Evolutionary conservation across 1,140 invertebrate species (phyloP), one percentile per base, ranked within the genome.

Genomic region (Drusus annulatus): DNA sequence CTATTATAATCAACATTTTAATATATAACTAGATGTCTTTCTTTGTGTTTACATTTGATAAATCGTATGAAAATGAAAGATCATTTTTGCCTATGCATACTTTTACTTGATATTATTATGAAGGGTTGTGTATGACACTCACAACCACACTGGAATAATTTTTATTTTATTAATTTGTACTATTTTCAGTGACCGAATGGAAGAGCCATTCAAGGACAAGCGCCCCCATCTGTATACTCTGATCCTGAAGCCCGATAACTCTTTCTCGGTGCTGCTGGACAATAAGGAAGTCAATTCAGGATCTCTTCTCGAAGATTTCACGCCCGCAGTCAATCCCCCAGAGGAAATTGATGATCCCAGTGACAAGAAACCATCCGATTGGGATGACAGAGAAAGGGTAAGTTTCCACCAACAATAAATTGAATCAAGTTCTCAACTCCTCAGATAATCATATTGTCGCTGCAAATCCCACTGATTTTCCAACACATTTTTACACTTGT

Each of bases 381-480:
- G 98, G 98, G 98, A 99, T 88, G 98, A 99, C 84, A 92, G 96
- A 82, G 98, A 99, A 88, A 98, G 97, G 87, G 89, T 91, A 74
- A 16, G 52, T 79, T 65, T 73, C 36, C 10, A 45, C 10, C 8
- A 36, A 36, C 5, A 36, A 7, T 36, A 0, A 36, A 36, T 36
- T 36, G 0, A 45, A 45, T 45, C 36, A 45, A 36, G 10, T 45
- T 45, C 36, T 45, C 13, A 13, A 45, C 36, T 45, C 8, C 36
- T 45, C 36, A 36, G 31, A 36, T 7, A 36, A 36, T 8, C 31
- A 45, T 45, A 45, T 45, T 45, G 8, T 45, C 36, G 0, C 36
- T 36, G 31, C 31, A 36, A 36, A 45, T 13, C 8, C 36, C 36
- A 13, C 36, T 1, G 0, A 10, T 0, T 45, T n/a, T n/a, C n/a